Evolutionary conservation across 2,113 vertebrate genomes (phyloP).

Genomic region (Rousettus leschenaultii): DNA sequence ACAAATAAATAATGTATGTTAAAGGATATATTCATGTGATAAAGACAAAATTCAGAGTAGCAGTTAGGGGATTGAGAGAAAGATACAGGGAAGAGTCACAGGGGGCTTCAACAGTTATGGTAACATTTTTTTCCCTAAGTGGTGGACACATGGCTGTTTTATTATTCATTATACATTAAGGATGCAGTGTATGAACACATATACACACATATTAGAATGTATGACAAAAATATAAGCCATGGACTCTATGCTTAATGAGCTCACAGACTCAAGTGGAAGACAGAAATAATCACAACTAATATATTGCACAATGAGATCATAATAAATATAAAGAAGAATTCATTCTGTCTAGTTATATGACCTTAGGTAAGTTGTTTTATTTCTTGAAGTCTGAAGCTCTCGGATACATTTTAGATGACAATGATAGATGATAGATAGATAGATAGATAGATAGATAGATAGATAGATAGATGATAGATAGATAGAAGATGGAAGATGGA

Average conservation of each 20-base stretch:
- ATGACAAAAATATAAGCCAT: neutral
- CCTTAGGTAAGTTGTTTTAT: slow-evolving; percentile 29
- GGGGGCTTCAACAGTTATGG: neutral
- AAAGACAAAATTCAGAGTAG: slow-evolving; percentile 2
- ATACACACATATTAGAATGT: neutral
- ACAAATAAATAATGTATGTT: neutral
- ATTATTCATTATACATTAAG: neutral
- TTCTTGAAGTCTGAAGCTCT: neutral
- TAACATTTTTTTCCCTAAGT: neutral
- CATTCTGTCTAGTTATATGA: neutral
- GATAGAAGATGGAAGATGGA: neutral
- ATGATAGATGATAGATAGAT: neutral
- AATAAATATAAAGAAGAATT: neutral
- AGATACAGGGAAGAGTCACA: neutral
- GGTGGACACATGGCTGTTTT: neutral
- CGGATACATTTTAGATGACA: neutral
- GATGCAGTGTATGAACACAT: neutral
- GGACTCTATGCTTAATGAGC: neutral
- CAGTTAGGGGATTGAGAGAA: neutral
- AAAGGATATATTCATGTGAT: neutral
- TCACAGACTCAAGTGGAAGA: neutral
- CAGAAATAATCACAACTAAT: neutral
- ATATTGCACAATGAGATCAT: neutral
- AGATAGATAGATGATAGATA: too few relatives aligned
- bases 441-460: neutral